These are phyloP conservation scores for Plestiodon gilberti DNA, from an alignment of 2,113 vertebrate species.

Conservation along the genomic window DNA sequence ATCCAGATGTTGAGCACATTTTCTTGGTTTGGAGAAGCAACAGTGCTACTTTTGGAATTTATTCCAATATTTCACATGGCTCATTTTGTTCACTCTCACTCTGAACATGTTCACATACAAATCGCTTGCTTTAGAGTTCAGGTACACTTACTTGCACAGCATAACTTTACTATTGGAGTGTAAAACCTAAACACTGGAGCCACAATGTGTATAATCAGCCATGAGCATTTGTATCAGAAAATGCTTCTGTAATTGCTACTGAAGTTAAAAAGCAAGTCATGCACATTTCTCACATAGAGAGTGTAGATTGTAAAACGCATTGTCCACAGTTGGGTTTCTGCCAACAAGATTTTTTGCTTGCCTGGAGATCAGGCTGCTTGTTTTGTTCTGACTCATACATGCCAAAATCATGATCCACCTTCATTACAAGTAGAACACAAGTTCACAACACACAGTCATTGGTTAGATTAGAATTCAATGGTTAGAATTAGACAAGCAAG, in stretches of 20 bases:
- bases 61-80: background rate
- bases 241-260: background rate
- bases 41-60: background rate
- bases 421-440: background rate
- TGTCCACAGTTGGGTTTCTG: background rate
- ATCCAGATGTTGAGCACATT: background rate
- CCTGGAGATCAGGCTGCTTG: background rate
- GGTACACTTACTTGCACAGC: background rate
- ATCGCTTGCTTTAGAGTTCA: background rate
- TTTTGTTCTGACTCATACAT: background rate
- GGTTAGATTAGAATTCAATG: background rate
- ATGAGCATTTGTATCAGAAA: background rate
- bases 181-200: background rate
- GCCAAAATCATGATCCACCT: background rate
- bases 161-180: background rate
- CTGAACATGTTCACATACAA: background rate
- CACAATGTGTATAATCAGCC: background rate
- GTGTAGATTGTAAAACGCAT: background rate
- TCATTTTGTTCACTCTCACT: background rate
- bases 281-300: background rate
- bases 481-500: background rate
- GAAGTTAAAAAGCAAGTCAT: background rate
- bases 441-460: background rate
- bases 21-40: background rate
- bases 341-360: background rate